Evolutionary conservation across 2,888 invertebrate genomes (phyloP).

Genomic region (Crossocerus cetratus): DNA sequence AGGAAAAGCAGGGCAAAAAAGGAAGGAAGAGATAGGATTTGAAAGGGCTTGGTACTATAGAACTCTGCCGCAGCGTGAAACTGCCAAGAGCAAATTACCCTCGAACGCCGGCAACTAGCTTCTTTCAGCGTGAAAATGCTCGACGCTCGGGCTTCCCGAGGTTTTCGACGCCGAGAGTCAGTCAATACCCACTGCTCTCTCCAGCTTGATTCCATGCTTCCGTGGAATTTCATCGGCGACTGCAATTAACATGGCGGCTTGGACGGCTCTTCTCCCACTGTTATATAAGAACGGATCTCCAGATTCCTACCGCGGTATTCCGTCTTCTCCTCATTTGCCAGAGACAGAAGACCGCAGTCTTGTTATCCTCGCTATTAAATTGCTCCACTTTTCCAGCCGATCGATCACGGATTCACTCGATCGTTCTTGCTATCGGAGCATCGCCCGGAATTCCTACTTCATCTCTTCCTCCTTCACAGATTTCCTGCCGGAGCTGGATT

Average conservation of each 20-base stretch:
- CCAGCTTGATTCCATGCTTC: slow-evolving; percentile 4
- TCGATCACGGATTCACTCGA: slow-evolving; percentile 21
- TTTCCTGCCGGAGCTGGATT: too few relatives aligned
- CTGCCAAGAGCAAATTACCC: slow-evolving; percentile 51
- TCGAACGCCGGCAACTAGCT: slow-evolving; percentile 24
- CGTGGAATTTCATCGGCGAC: slow-evolving; percentile 31
- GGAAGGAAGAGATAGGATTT: slow-evolving; percentile 18
- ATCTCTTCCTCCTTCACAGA: too few relatives aligned
- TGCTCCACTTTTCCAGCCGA: slow-evolving; percentile 26
- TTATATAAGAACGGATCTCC: not conserved
- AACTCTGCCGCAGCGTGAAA: slow-evolving; percentile 36
- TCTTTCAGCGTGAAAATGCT: slow-evolving; percentile 26
- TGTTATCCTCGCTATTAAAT: slow-evolving; percentile 9
- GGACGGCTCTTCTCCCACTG: not conserved
- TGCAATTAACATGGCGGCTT: slow-evolving; percentile 22
- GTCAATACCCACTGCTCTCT: not conserved
- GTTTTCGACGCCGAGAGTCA: slow-evolving; percentile 13
- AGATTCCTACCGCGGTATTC: slow-evolving; percentile 2
- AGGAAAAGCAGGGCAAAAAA: not conserved
- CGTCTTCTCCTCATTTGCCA: not conserved
- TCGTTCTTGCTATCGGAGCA: not conserved
- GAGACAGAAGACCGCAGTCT: not conserved
- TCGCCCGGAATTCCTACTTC: not conserved
- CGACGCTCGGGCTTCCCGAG: slow-evolving; percentile 10
- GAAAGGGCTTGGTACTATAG: slow-evolving; percentile 21